phyloP scores from a whole-genome alignment of 1,140 invertebrate species.

The Cheumatopsyche charites region DNA sequence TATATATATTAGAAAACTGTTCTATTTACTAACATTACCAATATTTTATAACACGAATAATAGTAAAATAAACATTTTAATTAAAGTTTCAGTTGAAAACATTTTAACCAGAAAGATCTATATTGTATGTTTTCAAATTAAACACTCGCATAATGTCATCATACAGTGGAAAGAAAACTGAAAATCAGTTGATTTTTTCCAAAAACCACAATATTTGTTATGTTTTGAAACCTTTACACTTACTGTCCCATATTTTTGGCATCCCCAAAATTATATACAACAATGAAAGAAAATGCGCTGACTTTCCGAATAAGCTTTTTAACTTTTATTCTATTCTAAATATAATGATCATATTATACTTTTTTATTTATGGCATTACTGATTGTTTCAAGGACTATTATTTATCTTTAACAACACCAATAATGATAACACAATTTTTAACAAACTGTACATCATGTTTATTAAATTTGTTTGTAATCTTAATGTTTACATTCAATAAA shows the following conservation, averaged over 20 bases:
- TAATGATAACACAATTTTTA: not conserved
- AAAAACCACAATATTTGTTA: not conserved
- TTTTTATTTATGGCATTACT: not conserved
- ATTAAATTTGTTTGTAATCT: not conserved
- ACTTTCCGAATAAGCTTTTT: not conserved
- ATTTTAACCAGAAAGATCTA: too few relatives aligned
- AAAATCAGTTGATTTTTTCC: not conserved
- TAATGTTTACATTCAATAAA: not conserved
- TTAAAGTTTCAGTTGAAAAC: too few relatives aligned
- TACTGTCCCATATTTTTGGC: not conserved
- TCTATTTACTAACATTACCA: too few relatives aligned
- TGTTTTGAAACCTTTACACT: not conserved
- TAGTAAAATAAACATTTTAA: too few relatives aligned
- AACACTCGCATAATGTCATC: too few relatives aligned
- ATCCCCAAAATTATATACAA: not conserved
- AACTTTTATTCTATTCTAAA: not conserved
- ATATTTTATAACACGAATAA: too few relatives aligned
- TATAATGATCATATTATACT: not conserved
- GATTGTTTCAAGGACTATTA: not conserved
- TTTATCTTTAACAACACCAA: not conserved
- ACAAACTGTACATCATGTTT: not conserved
- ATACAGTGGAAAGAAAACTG: not conserved
- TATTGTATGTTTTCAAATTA: too few relatives aligned
- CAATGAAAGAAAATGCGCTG: not conserved
- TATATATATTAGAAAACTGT: too few relatives aligned